Conservation (phyloP, 2,797 vertebrate genomes). For the Sebastes baramenuke region DNA sequence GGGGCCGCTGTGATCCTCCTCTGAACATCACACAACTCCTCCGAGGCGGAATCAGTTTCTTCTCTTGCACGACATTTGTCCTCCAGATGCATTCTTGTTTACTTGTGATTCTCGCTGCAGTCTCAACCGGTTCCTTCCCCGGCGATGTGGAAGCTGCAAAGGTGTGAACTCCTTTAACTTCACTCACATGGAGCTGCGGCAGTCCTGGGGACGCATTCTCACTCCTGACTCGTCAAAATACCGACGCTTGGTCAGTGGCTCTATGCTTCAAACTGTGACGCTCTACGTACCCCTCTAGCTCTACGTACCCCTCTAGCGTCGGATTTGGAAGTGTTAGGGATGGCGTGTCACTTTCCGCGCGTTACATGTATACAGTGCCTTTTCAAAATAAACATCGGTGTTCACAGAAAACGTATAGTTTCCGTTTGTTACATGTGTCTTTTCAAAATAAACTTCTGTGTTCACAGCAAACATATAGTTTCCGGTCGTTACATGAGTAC, state of each 20-base stretch:
- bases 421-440: too few relatives aligned
- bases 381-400: background rate
- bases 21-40: conserved; percentile 43
- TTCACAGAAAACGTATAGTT: too few relatives aligned
- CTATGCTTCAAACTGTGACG: too few relatives aligned
- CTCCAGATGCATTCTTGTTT: conserved; percentile 44
- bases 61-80: conserved; percentile 36
- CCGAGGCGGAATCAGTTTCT: conserved; percentile 19
- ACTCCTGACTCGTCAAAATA: background rate
- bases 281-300: too few relatives aligned
- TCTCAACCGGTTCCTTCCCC: conserved; percentile 13
- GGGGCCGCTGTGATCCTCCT: conserved; percentile 43
- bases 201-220: background rate
- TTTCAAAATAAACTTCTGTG: too few relatives aligned
- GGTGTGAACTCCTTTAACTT: conserved; percentile 20
- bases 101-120: conserved; percentile 19
- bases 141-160: conserved; percentile 2
- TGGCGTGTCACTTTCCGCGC: too few relatives aligned
- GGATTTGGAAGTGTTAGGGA: too few relatives aligned
- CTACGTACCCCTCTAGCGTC: too few relatives aligned
- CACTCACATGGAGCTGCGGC: background rate
- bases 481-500: too few relatives aligned
- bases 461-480: too few relatives aligned
- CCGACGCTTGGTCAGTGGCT: too few relatives aligned
- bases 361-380: too few relatives aligned